Conservation (phyloP, 35 echinoderm and acorn worm species). For the Eucidaris tribuloides region DNA sequence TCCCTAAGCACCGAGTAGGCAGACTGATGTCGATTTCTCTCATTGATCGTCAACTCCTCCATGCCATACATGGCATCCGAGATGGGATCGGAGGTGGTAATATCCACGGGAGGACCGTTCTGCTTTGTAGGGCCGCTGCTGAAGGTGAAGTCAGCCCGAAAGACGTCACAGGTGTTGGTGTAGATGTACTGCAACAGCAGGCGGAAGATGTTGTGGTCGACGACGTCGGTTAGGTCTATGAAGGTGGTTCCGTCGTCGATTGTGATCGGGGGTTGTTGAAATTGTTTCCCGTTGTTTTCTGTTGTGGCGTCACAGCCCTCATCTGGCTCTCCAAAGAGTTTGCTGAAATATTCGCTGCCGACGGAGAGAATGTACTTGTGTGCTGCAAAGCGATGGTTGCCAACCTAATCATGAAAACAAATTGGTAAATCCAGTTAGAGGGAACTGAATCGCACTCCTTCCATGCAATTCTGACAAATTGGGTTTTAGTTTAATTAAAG, state of each 20-base stretch:
- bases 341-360: constrained; percentile 79
- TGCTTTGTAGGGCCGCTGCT: neutral
- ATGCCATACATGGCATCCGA: constrained; percentile 4
- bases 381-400: constrained; percentile 52
- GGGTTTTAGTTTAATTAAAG: too few relatives aligned
- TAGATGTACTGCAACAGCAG: constrained; percentile 77
- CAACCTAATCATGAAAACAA: constrained; percentile 53
- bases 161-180: constrained; percentile 76
- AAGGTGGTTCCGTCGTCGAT: constrained; percentile 4
- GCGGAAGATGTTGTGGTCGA: constrained; percentile 40
- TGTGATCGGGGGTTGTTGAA: constrained; percentile 10
- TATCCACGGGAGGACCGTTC: neutral
- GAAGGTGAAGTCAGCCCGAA: constrained; percentile 42
- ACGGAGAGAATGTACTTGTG: constrained; percentile 82
- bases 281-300: constrained; percentile 10
- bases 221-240: constrained; percentile 47
- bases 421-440: too few relatives aligned
- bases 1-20: constrained; percentile 63
- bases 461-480: too few relatives aligned
- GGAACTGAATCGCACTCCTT: too few relatives aligned
- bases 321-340: constrained; percentile 31
- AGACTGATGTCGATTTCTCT: constrained; percentile 41
- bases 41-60: constrained; percentile 38
- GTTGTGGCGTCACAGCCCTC: too few relatives aligned
- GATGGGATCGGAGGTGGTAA: neutral